Evolutionary conservation across 2,113 vertebrate species (phyloP).

Genomic region (Austrofundulus limnaeus): DNA sequence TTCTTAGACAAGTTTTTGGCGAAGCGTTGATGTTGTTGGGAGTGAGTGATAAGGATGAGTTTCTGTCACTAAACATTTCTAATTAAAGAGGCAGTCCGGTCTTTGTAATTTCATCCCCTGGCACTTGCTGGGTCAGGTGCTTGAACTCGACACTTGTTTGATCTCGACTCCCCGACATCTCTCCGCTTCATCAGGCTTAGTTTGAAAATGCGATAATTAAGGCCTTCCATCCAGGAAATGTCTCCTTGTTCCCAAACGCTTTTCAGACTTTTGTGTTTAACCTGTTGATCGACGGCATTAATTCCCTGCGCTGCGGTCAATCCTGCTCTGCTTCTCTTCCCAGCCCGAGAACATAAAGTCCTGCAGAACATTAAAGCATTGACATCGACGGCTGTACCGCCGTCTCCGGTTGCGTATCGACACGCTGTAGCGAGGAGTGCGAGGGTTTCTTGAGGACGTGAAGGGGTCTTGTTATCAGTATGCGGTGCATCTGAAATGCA

Average conservation of each 20-base stretch:
- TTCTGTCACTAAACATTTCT: slow-evolving; percentile 42
- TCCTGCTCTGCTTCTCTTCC: background rate
- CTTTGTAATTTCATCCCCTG: slow-evolving; percentile 38
- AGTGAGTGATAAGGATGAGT: slow-evolving; percentile 8
- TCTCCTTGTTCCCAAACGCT: too few relatives aligned
- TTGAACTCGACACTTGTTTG: slow-evolving; percentile 25
- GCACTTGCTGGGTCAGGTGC: slow-evolving; percentile 23
- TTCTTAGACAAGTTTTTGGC: slow-evolving; percentile 67
- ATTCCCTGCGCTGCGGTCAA: background rate
- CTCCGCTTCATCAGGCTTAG: background rate
- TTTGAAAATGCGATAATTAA: background rate
- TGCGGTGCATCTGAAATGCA: slow-evolving; percentile 38
- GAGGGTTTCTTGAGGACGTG: slow-evolving; percentile 12
- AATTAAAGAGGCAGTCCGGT: slow-evolving; percentile 51
- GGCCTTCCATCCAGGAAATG: background rate
- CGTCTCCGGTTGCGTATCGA: slow-evolving; percentile 34
- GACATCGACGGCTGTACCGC: slow-evolving; percentile 29
- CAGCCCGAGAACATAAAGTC: background rate
- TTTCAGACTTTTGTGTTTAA: background rate
- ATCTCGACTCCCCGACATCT: slow-evolving; percentile 9
- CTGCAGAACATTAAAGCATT: background rate
- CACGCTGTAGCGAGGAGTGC: slow-evolving; percentile 3
- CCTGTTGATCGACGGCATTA: background rate
- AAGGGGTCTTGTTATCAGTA: slow-evolving; percentile 20
- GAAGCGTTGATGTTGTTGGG: slow-evolving; percentile 24